phyloP scores from a whole-genome alignment of 2,113 vertebrate genomes.

The Carlito syrichta region DNA sequence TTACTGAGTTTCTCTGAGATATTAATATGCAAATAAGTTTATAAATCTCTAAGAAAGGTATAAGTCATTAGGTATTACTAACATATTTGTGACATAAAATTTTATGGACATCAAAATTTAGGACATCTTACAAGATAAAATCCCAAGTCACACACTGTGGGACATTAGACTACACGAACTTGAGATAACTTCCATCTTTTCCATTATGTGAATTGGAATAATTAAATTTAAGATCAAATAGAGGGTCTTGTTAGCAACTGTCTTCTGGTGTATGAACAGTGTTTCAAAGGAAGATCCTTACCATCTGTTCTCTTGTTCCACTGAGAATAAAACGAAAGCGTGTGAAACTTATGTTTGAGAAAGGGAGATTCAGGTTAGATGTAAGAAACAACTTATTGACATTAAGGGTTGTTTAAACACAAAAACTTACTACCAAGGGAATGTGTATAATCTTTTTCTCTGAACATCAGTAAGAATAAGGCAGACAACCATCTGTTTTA shows the following conservation, averaged over 20 bases:
- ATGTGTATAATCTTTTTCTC: slow-evolving; percentile 15
- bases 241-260: slow-evolving; percentile 55
- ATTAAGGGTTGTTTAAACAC: slow-evolving; percentile 61
- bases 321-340: slow-evolving; percentile 58
- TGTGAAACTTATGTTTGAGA: slow-evolving; percentile 45
- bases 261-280: slow-evolving; percentile 27
- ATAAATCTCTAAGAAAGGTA: not conserved
- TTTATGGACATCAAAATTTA: not conserved
- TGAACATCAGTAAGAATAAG: slow-evolving; percentile 47
- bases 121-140: not conserved
- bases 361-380: slow-evolving; percentile 53
- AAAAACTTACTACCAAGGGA: slow-evolving; percentile 44
- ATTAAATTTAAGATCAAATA: slow-evolving; percentile 57
- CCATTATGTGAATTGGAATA: not conserved
- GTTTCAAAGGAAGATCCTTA: slow-evolving; percentile 36
- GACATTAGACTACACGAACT: not conserved
- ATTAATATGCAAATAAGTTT: not conserved
- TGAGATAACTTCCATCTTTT: slow-evolving; percentile 16
- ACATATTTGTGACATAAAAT: not conserved
- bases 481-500: slow-evolving; percentile 53
- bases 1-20: not conserved
- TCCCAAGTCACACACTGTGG: not conserved
- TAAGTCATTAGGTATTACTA: not conserved
- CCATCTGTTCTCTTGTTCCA: slow-evolving; percentile 65
- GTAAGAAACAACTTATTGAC: slow-evolving; percentile 61